Base-by-base conservation (phyloP, 2,113 vertebrate genomes). In the Bothrops jararaca region DNA sequence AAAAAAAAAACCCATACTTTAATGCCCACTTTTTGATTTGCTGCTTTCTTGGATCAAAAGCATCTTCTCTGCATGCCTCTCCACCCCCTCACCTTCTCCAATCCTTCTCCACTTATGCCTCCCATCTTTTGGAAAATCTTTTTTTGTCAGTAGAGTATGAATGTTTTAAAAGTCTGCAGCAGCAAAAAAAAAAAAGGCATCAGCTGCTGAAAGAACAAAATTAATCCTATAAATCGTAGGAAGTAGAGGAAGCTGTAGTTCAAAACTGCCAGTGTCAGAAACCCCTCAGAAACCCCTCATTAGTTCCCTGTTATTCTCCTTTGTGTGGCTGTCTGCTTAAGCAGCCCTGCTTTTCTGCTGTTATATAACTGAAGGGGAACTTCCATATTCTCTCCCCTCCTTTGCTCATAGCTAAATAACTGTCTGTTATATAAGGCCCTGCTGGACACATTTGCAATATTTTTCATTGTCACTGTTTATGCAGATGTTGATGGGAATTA, bases 291-390 rank as follows among this genome's bases (percentile, higher is more conserved):
- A 87, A 58, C 57, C 91, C 52, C 89, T 90, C 91, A 88, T 90
- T 94, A 94, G 93, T 90, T 90, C 85, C 52, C 26, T 86, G 91
- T 90, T 92, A 90, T 92, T 90, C 87, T 52, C 56, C 91, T 90
- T 90, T 88, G 89, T 94, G 91, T 85, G 20, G 52, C 52, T 90
- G 57, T 80, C 93, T 88, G 60, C 85, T 88, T 92, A 90, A 90
- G 91, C 85, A 90, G 60, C 11, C 85, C 85, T 86, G 23, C 93
- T 94, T n/a, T 48, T 58, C 91, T 53, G 89, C 50, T 74, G 85
- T 92, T 92, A 90, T 88, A 50, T 92, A 94, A 92, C 93, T 29
- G 12, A 89, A 60, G 23, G 89, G 88, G 74, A 58, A 90, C 45
- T 92, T 90, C 87, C 89, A 58, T 53, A 86, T 58, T 80, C 89